Evolutionary conservation across 2,797 vertebrate species (phyloP), one percentile per base, ranked within the genome.

Genomic region (Paratrypauchen microcephalus): DNA sequence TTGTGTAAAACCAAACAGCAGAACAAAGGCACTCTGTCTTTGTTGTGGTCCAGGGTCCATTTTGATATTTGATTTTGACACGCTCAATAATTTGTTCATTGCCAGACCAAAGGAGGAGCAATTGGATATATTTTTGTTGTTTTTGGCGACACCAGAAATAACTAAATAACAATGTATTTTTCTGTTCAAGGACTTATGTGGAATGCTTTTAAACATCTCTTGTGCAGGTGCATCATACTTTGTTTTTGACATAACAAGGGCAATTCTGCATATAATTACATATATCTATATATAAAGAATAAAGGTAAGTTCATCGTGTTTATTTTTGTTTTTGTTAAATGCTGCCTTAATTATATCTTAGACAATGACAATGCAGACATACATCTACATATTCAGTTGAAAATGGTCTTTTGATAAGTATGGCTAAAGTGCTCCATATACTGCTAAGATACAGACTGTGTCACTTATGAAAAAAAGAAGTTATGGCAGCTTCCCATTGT

Each of bases 11-110:
- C 15, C 41, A 47, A 64, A 18, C 21, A 64, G 41, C 21, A 65
- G 47, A 19, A 52, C 24, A 65, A 65, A 65, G 47, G 16, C 41
- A 65, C 62, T 64, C 62, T 11, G 45, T 65, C 45, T 65, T 52
- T 28, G 24, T 52, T 28, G 39, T 21, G 13, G 45, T 63, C 21
- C 61, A 47, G 39, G 41, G 61, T 47, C 6, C 15, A 26, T 16
- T 24, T 47, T 47, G 39, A 26, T 47, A 23, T 47, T 61, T 64
- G 61, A 47, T 47, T 64, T 50, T 47, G 7, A 65, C 23, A 30
- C 24, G 16, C 41, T 24, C 6, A 19, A 24, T 50, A 11, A 50
- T 65, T 19, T 65, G 24, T 28, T 65, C 19, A 52, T 50, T 50
- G 47, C 16, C 26, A n/a, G 3, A 30, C 24, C 4, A 50, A 52